phyloP scores from a whole-genome alignment of 2,888 invertebrate genomes.

The Nycteola revayana region DNA sequence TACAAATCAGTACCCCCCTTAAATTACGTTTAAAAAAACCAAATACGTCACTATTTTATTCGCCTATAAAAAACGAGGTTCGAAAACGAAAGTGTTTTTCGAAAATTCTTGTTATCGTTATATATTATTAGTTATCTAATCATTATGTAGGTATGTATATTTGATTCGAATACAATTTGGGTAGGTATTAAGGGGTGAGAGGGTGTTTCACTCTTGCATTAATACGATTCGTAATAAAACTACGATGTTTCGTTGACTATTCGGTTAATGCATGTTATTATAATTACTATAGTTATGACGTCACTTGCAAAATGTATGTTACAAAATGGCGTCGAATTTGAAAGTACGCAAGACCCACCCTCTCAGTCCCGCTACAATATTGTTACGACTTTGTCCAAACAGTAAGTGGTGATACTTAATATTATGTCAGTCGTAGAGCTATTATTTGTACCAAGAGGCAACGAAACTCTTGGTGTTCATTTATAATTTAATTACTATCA shows the following conservation, averaged over 20 bases:
- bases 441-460: conserved; percentile 39
- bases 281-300: conserved; percentile 5
- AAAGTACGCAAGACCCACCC: conserved; percentile 10
- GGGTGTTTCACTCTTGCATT: conserved; percentile 11
- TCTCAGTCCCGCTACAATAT: conserved; percentile 31
- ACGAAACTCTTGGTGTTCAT: conserved; percentile 27
- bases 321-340: conserved; percentile 10
- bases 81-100: conserved; percentile 43
- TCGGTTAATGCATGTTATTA: conserved; percentile 3
- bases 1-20: conserved; percentile 33
- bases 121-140: conserved; percentile 46
- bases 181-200: conserved; percentile 21
- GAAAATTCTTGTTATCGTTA: conserved; percentile 43
- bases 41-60: conserved; percentile 36
- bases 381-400: conserved; percentile 38
- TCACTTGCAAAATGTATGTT: conserved; percentile 7
- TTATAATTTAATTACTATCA: conserved; percentile 28
- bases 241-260: conserved; percentile 1
- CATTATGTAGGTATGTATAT: conserved; percentile 42
- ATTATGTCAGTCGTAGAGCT: conserved; percentile 45
- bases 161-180: conserved; percentile 37
- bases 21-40: conserved; percentile 34
- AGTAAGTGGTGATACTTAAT: conserved; percentile 37
- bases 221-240: conserved; percentile 9
- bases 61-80: conserved; percentile 45